Percentiles rank a stretch among this genome's conserved stretches.
Evolutionary conservation across 2,113 vertebrate species (phyloP).

Genomic region (Takifugu bimaculatus): DNA sequence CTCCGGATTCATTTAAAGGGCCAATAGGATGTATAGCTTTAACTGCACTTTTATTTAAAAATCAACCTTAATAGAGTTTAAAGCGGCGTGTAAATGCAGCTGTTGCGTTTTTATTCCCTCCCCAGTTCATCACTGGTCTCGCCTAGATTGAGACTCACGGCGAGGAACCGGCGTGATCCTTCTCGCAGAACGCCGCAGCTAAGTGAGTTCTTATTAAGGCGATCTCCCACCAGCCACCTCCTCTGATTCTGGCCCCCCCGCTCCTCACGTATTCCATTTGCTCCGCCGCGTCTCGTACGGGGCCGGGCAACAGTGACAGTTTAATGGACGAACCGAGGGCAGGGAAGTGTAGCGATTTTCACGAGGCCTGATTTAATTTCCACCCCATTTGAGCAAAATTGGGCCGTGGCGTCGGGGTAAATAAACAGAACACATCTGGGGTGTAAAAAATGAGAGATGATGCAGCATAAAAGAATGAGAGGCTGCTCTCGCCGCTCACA

Average conservation of each 20-base stretch:
- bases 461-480: not conserved
- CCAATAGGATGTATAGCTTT: not conserved
- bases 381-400: constrained; percentile 56
- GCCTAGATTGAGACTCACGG: no score
- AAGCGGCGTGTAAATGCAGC: no score
- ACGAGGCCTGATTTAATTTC: constrained; percentile 59
- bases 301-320: constrained; percentile 56
- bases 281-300: constrained; percentile 45
- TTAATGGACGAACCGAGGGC: constrained; percentile 53
- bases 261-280: constrained; percentile 38
- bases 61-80: no score
- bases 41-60: not conserved
- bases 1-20: constrained; percentile 44
- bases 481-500: not conserved
- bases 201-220: no score
- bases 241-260: not conserved
- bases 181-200: no score
- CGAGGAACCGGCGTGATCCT: no score
- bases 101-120: no score
- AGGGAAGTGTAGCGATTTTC: constrained; percentile 47
- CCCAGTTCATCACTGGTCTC: no score
- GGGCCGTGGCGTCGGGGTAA: constrained; percentile 45
- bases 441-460: constrained; percentile 33
- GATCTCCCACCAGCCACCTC: no score
- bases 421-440: constrained; percentile 55